These are phyloP conservation scores for Platycercus adscitus DNA, from an alignment of 2,113 vertebrate genomes.

Conservation along the genomic window DNA sequence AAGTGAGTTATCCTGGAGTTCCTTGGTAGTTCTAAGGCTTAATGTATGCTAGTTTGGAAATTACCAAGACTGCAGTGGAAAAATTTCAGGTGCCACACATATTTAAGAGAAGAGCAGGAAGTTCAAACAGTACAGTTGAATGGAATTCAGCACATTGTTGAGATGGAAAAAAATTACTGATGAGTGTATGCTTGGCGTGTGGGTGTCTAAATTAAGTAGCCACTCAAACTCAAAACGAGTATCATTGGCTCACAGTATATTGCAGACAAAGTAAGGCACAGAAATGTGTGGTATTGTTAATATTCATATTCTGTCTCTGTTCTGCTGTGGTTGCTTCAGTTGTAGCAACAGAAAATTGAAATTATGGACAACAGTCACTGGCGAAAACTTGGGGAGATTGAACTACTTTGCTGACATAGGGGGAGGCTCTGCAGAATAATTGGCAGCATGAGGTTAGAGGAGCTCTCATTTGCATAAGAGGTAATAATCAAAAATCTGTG, in stretches of 20 bases:
- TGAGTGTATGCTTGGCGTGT: rapidly evolving
- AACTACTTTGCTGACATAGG: neutral
- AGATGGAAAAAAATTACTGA: neutral
- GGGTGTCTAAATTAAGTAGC: neutral
- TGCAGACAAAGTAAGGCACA: neutral
- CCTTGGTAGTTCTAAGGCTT: neutral
- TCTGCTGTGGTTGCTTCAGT: neutral
- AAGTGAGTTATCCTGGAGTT: neutral
- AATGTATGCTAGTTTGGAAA: neutral
- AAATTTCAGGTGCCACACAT: neutral
- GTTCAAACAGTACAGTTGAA: neutral
- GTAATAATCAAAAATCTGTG: neutral
- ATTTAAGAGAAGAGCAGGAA: neutral
- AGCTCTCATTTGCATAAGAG: neutral
- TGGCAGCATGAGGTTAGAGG: neutral
- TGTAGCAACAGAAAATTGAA: neutral
- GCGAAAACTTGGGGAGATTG: neutral
- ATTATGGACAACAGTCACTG: neutral
- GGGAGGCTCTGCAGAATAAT: neutral
- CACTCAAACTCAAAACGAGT: neutral
- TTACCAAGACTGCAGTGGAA: neutral
- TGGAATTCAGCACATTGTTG: neutral
- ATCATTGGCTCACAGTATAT: neutral
- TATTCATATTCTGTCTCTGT: neutral
- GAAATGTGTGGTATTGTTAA: neutral